A percentile compares a stretch with the other conserved stretches of the same genome.
These are phyloP conservation scores for Benthosema pterotum DNA, from an alignment of 2,797 vertebrate genomes.

Conservation along the genomic window DNA sequence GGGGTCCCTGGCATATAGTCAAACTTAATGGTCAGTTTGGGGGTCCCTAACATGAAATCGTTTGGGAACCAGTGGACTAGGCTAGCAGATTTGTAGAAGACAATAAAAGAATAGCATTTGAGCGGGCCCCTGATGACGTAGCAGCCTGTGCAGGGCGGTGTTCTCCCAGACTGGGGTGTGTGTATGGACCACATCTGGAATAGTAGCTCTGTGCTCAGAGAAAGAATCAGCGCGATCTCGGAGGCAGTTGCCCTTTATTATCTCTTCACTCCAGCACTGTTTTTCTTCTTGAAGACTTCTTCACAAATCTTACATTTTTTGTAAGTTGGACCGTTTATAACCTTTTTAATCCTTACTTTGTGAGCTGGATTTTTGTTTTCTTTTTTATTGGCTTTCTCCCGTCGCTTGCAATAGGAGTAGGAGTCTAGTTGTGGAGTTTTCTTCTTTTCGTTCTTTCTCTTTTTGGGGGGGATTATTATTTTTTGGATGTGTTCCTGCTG, in stretches of 20 bases:
- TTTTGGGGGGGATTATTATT: background rate
- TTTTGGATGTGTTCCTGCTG: conserved; percentile 38
- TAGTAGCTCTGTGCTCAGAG: conserved; percentile 66
- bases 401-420: conserved; percentile 39
- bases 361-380: conserved; percentile 12
- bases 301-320: conserved; percentile 9
- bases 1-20: too few relatives aligned
- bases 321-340: conserved; percentile 44
- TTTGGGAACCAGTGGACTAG: too few relatives aligned
- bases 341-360: conserved; percentile 9
- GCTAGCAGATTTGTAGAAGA: too few relatives aligned
- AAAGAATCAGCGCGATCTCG: conserved; percentile 63
- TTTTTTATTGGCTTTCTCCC: background rate
- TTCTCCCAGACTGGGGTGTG: conserved; percentile 76
- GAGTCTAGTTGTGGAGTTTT: conserved; percentile 46
- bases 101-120: conserved; percentile 2
- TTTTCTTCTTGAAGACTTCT: conserved; percentile 37
- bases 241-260: conserved; percentile 41
- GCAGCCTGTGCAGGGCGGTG: conserved; percentile 79
- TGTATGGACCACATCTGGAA: conserved; percentile 80
- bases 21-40: too few relatives aligned
- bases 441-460: background rate
- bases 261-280: conserved; percentile 52
- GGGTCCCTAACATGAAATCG: too few relatives aligned
- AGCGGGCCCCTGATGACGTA: conserved; percentile 74